These are phyloP conservation scores for Myotis lucifugus DNA, from an alignment of 2,113 vertebrate genomes.

Conservation along the genomic window DNA sequence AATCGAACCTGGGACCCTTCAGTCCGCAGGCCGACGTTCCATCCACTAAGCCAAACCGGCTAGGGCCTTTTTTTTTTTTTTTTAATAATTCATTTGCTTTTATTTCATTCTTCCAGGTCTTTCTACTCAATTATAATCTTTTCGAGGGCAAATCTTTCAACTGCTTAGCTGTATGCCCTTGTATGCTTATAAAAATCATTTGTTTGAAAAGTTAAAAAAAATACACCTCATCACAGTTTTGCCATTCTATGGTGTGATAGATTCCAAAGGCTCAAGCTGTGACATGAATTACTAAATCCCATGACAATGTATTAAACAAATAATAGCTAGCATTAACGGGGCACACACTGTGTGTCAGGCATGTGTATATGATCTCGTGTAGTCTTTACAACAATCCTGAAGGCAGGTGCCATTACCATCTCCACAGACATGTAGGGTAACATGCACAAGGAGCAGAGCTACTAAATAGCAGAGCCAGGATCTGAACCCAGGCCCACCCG, in stretches of 20 bases:
- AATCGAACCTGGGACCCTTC: too few species aligned
- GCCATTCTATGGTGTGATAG: not conserved
- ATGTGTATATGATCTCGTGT: not conserved
- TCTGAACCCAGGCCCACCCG: not conserved
- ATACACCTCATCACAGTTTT: not conserved
- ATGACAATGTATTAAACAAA: constrained; percentile 18
- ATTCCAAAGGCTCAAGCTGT: not conserved
- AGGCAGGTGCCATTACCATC: not conserved
- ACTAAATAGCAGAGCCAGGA: not conserved
- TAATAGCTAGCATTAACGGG: not conserved
- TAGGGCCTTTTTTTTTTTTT: not conserved
- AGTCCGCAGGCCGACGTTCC: too few species aligned
- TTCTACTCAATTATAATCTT: not conserved
- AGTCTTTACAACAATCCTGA: not conserved
- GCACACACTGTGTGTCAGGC: not conserved
- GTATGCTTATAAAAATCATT: not conserved
- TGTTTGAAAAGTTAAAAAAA: constrained; percentile 32
- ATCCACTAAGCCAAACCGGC: too few species aligned
- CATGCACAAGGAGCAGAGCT: not conserved
- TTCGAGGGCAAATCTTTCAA: not conserved
- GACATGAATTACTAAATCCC: not conserved
- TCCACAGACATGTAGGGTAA: not conserved
- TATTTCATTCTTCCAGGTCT: not conserved
- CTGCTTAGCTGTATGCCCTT: not conserved
- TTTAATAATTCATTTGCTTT: not conserved